phyloP scores from a whole-genome alignment of 2,113 vertebrate genomes.

The Emydocephalus ijimae region DNA sequence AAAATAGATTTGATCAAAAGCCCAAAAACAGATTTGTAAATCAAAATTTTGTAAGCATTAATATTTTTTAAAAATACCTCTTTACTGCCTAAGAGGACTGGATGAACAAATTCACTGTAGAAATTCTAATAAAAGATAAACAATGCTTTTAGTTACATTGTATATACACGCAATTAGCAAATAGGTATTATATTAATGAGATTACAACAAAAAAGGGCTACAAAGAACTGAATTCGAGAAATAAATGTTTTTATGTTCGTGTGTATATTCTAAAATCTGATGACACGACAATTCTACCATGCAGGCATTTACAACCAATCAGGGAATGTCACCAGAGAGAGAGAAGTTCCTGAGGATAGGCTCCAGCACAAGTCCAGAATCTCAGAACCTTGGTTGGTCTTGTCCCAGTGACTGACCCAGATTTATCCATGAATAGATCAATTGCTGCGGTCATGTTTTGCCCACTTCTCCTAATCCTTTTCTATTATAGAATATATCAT shows the following conservation, averaged over 20 bases:
- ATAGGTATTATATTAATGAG: neutral
- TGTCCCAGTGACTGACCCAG: neutral
- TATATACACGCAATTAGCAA: neutral
- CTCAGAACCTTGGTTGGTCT: neutral
- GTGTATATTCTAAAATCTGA: neutral
- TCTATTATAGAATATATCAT: neutral
- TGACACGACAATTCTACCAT: neutral
- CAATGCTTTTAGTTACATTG: neutral
- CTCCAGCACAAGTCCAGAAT: neutral
- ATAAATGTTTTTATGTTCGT: neutral
- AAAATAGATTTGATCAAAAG: constrained; percentile 7
- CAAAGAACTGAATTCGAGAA: neutral
- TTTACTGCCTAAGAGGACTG: constrained; percentile 73
- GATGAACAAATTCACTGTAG: constrained; percentile 75
- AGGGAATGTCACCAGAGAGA: neutral
- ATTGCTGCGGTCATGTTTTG: neutral
- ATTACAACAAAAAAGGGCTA: neutral
- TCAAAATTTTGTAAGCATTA: constrained; percentile 3
- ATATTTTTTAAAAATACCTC: constrained; percentile 62
- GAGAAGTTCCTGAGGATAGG: neutral
- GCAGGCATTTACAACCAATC: neutral
- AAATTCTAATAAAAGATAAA: constrained; percentile 71
- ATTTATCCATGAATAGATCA: neutral
- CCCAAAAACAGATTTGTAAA: constrained; percentile 23
- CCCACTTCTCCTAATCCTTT: neutral